phyloP scores from a whole-genome alignment of 2,113 vertebrate species.

The Saiga tatarica region DNA sequence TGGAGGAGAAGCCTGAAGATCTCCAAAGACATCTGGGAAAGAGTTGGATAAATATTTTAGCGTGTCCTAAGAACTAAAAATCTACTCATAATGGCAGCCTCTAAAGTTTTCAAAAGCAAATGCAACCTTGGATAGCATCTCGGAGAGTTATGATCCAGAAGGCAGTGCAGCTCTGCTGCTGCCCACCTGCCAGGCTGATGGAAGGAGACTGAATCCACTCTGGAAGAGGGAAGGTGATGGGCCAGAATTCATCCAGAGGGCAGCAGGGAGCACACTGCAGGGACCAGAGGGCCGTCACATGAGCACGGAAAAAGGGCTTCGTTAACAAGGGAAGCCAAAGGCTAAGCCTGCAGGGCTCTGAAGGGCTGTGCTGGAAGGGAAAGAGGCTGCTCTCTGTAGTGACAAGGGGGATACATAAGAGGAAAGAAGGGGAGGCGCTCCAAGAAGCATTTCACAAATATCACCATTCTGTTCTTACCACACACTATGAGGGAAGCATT shows the following conservation, averaged over 20 bases:
- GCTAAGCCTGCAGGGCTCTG: neutral
- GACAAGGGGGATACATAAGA: neutral
- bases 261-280: neutral
- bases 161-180: neutral
- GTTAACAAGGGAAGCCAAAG: neutral
- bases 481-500: neutral
- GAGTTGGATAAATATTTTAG: too few species aligned
- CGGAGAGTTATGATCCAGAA: neutral
- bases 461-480: neutral
- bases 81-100: neutral
- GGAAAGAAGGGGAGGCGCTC: neutral
- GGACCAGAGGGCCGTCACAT: rapidly evolving
- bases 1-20: neutral
- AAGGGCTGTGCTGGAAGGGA: neutral
- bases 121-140: neutral
- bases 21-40: neutral
- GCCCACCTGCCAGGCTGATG: too few species aligned
- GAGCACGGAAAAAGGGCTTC: neutral
- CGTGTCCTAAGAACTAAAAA: neutral
- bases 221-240: neutral
- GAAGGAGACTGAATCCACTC: neutral
- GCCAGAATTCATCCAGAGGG: neutral
- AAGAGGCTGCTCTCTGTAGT: neutral
- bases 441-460: too few species aligned
- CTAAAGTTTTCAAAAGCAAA: neutral